A percentile compares a stretch with the other conserved stretches of the same genome.
Evolutionary conservation across 2,888 invertebrate genomes (phyloP).

Genomic region (Yponomeuta malinellus): DNA sequence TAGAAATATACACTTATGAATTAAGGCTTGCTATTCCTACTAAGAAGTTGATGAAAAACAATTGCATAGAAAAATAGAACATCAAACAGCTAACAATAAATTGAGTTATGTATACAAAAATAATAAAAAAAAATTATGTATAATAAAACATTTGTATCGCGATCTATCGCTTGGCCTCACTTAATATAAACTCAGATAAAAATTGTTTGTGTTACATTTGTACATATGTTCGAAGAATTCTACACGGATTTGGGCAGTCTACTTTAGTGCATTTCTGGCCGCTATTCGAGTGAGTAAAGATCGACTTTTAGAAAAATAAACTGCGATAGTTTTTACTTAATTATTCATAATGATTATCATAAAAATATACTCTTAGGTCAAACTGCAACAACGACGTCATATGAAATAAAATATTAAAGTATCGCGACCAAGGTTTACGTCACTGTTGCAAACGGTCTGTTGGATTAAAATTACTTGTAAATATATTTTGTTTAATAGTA

Average conservation of each 20-base stretch:
- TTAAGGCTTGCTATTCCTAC: conserved; percentile 57
- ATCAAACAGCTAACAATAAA: conserved; percentile 39
- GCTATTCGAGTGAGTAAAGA: conserved; percentile 27
- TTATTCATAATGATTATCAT: conserved; percentile 27
- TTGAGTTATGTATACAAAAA: conserved; percentile 24
- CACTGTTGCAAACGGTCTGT: neutral
- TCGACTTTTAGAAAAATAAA: conserved; percentile 62
- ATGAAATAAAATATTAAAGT: too few species aligned
- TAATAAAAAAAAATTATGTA: too few species aligned
- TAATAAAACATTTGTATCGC: neutral
- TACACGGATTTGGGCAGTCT: neutral
- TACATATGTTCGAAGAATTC: neutral
- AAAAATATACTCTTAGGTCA: conserved; percentile 34
- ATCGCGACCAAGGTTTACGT: conserved; percentile 13
- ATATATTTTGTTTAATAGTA: conserved; percentile 5
- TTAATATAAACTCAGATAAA: neutral
- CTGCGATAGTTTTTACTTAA: conserved; percentile 26
- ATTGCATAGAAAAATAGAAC: conserved; percentile 33
- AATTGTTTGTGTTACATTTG: neutral
- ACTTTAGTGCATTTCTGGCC: neutral
- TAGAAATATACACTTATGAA: conserved; percentile 43
- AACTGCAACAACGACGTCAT: conserved; percentile 25
- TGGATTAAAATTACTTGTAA: neutral
- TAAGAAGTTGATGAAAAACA: conserved; percentile 27
- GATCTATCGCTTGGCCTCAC: neutral